Conservation (phyloP, 2,888 invertebrate genomes). For the Eubasilissa splendida region DNA sequence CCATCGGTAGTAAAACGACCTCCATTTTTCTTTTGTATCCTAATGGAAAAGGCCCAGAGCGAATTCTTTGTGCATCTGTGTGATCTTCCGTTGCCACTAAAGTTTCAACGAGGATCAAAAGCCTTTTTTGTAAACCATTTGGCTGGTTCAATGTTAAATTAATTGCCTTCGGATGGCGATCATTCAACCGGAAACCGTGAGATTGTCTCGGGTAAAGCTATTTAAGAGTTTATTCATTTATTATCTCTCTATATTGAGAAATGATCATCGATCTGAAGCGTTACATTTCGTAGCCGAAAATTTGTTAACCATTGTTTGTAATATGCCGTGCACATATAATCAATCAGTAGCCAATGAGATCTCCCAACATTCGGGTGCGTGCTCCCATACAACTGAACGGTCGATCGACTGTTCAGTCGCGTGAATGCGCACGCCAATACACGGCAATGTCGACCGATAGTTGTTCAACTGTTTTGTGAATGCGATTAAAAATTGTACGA, state of each 20-base stretch:
- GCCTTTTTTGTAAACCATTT: background rate
- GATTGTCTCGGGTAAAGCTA: no score
- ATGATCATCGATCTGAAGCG: no score
- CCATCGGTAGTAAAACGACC: constrained; percentile 22
- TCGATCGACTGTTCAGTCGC: no score
- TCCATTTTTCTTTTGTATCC: constrained; percentile 33
- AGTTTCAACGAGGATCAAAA: constrained; percentile 28
- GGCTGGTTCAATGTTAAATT: constrained; percentile 10
- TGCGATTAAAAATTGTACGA: background rate
- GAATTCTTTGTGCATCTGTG: constrained; percentile 41
- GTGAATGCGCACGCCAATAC: background rate
- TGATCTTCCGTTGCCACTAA: constrained; percentile 29
- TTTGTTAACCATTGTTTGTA: no score
- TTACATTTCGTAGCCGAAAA: no score
- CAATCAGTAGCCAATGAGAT: no score
- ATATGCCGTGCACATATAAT: background rate
- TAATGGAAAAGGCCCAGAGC: constrained; percentile 39
- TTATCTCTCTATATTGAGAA: no score
- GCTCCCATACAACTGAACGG: no score
- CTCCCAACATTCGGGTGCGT: no score
- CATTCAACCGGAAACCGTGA: background rate
- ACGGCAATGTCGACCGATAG: background rate
- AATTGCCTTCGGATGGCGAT: constrained; percentile 9
- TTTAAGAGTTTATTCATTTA: no score
- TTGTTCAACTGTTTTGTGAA: background rate